These are phyloP conservation scores for Scarus forsteni DNA, from an alignment of 2,797 vertebrate genomes.

Conservation along the genomic window DNA sequence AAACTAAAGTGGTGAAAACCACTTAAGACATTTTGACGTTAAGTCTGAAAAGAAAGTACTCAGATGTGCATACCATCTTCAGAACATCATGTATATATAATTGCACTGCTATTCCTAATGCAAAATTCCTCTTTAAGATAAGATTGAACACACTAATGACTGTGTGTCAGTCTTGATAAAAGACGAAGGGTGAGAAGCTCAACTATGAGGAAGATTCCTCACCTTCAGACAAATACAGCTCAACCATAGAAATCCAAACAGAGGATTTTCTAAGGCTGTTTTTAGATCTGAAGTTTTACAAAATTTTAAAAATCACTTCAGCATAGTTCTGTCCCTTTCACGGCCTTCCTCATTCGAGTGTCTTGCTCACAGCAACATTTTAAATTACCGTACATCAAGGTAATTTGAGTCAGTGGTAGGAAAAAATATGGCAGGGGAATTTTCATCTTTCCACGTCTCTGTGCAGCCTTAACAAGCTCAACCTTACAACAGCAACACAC, in stretches of 20 bases:
- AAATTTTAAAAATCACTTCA: constrained; percentile 33
- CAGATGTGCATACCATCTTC: too few relatives aligned
- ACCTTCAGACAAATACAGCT: constrained; percentile 15
- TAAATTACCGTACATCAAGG: constrained; percentile 46
- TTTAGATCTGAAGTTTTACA: constrained; percentile 41
- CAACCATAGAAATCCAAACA: constrained; percentile 22
- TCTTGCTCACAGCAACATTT: constrained; percentile 44
- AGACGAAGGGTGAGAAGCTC: background rate
- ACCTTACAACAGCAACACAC: background rate
- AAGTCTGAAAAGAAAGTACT: too few relatives aligned
- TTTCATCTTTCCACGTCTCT: constrained; percentile 9
- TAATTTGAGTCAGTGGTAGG: constrained; percentile 30
- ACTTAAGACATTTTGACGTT: too few relatives aligned
- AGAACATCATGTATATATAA: too few relatives aligned
- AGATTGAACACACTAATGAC: background rate
- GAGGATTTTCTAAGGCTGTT: constrained; percentile 20
- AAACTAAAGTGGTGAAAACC: too few relatives aligned
- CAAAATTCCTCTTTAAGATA: background rate
- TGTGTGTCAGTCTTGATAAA: background rate
- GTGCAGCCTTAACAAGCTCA: constrained; percentile 1
- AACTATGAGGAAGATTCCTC: background rate
- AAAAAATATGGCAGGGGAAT: background rate
- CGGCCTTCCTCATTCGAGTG: constrained; percentile 20
- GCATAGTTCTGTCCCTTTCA: constrained; percentile 15
- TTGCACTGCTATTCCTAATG: background rate